Base-by-base conservation (phyloP, 2,888 invertebrate species). In the Atherix ibis region DNA sequence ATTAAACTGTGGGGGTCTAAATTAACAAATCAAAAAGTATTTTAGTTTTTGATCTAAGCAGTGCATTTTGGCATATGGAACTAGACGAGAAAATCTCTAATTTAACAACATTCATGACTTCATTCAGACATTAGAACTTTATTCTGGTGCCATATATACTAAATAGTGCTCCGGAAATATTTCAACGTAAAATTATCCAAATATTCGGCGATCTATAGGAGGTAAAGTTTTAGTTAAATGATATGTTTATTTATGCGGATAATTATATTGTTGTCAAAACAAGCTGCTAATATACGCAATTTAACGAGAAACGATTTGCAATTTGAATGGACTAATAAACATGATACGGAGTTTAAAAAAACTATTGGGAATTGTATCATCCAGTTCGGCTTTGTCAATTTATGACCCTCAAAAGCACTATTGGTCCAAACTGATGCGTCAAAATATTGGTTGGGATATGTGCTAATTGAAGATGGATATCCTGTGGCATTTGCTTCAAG, bases 381-480 rank as follows among this genome's bases (percentile, higher is more conserved):
- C 22, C n/a, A 32, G 28, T 18, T 35, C 32, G 2, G 27, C 18
- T 12, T 25, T 43, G 22, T 10, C 25, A 2, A 27, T 34, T 2
- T 46, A 37, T 36, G 42, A 44, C 35, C 38, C 40, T 5, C 45
- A 42, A 37, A 42, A 18, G 37, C 37, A 17, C 42, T 54, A 17
- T 43, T 42, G 18, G 43, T 56, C n/a, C 49, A 52, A 37, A 45
- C 49, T 13, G 51, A 52, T 43, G 42, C 41, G 1, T 45, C 43
- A 1, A 42, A 42, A 34, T 38, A 42, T 32, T 42, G 43, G 1
- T 27, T 54, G 18, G 55, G 53, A 9, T 49, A 46, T 18, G 51
- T 46, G 28, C 18, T 58, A 10, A 14, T 56, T 9, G 55, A 59
- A 38, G 38, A 49, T 15, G 48, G 44, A 4, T 39, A 44, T 18